A percentile compares a stretch with the other conserved stretches of the same genome.
Evolutionary conservation across 1,140 invertebrate species (phyloP).

Genomic region (Drosophila prosaltans): DNA sequence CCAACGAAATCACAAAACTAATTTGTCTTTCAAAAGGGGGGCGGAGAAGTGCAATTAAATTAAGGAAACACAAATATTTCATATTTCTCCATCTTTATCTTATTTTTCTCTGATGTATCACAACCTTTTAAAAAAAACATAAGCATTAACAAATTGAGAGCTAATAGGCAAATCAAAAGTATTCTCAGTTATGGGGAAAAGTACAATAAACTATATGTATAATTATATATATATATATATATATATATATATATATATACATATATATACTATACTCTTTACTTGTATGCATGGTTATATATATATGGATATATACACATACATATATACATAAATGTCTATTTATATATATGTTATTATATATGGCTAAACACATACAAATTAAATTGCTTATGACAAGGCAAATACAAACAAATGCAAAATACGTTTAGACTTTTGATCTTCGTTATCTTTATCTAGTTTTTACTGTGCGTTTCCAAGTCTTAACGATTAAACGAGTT

Average conservation of each 20-base stretch:
- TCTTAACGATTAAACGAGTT: slow-evolving; percentile 69
- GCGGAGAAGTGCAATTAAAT: slow-evolving; percentile 44
- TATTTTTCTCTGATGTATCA: slow-evolving; percentile 63
- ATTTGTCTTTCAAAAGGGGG: slow-evolving; percentile 40
- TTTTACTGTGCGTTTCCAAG: slow-evolving; percentile 70
- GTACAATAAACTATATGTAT: slow-evolving; percentile 57
- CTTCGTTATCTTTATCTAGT: slow-evolving; percentile 6
- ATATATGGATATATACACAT: slow-evolving; percentile 41
- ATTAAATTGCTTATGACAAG: slow-evolving; percentile 69
- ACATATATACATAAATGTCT: slow-evolving; percentile 21
- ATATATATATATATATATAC: slow-evolving; percentile 34
- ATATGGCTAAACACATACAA: slow-evolving; percentile 75
- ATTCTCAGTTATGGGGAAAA: slow-evolving; percentile 57
- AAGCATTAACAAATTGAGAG: slow-evolving; percentile 69
- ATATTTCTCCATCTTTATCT: background rate
- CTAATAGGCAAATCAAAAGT: slow-evolving; percentile 56
- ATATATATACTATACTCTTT: background rate
- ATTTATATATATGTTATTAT: slow-evolving; percentile 29
- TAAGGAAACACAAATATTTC: slow-evolving; percentile 70
- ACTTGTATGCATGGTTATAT: background rate
- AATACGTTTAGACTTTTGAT: slow-evolving; percentile 63
- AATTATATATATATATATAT: slow-evolving; percentile 42
- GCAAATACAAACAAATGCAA: slow-evolving; percentile 80
- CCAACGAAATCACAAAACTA: background rate
- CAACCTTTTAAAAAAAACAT: slow-evolving; percentile 70